Evolutionary conservation across 2,113 vertebrate species (phyloP).

Genomic region (Camarhynchus parvulus): DNA sequence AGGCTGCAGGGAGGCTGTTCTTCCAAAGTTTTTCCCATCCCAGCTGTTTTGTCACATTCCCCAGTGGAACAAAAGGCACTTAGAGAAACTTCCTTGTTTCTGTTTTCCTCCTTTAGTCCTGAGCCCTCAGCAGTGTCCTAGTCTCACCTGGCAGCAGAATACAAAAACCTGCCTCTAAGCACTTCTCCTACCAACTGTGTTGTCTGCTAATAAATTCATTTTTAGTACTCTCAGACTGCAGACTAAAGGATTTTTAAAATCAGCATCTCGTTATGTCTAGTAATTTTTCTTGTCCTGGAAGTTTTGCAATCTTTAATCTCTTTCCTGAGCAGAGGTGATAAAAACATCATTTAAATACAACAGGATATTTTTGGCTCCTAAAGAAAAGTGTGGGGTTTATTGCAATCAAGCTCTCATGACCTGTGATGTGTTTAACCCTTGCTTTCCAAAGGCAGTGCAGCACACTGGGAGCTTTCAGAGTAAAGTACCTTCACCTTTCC

Average conservation of each 20-base stretch:
- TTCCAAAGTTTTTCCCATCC: background rate
- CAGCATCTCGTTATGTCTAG: background rate
- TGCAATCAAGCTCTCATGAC: background rate
- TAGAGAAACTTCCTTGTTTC: background rate
- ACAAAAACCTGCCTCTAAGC: background rate
- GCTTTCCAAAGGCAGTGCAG: background rate
- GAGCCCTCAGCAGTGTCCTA: background rate
- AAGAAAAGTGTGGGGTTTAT: background rate
- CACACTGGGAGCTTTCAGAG: background rate
- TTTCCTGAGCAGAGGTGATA: background rate
- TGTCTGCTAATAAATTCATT: background rate
- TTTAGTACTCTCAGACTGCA: background rate
- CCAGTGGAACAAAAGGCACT: background rate
- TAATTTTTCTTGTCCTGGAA: conserved; percentile 1
- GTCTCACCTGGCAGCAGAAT: background rate
- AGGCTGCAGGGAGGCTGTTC: background rate
- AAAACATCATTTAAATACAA: background rate
- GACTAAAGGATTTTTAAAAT: background rate
- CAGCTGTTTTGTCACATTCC: background rate
- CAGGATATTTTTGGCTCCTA: background rate
- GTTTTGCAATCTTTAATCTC: background rate
- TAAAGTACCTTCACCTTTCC: background rate
- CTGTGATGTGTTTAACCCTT: background rate
- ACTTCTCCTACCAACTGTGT: background rate
- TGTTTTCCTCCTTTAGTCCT: background rate